phyloP scores from a whole-genome alignment of 2,888 invertebrate species.

The Heteropelma amictum region DNA sequence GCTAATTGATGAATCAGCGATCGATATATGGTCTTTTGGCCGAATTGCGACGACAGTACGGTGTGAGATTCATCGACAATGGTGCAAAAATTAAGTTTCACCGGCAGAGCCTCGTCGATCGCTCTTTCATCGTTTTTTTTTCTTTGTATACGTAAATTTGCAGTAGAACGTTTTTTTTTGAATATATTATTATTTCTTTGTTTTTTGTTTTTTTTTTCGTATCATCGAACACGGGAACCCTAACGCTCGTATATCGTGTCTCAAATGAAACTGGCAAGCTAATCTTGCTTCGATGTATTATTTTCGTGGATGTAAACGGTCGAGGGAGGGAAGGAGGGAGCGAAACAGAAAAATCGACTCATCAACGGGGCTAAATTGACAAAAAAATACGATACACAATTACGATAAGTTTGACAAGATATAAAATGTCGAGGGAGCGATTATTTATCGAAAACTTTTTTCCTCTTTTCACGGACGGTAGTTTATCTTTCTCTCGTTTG shows the following conservation, averaged over 20 bases:
- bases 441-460: slow-evolving; percentile 7
- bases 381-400: not conserved
- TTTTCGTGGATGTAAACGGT: slow-evolving; percentile 54
- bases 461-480: slow-evolving; percentile 28
- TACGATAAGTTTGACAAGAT: not conserved
- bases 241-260: slow-evolving; percentile 61
- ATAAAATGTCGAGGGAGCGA: too few relatives aligned
- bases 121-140: slow-evolving; percentile 64
- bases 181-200: slow-evolving; percentile 33
- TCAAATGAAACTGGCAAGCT: slow-evolving; percentile 61
- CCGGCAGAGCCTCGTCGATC: slow-evolving; percentile 45
- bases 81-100: too few relatives aligned
- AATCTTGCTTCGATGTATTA: slow-evolving; percentile 60
- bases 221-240: slow-evolving; percentile 61
- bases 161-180: slow-evolving; percentile 75
- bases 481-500: slow-evolving; percentile 32
- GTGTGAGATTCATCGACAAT: too few relatives aligned
- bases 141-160: slow-evolving; percentile 74
- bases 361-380: not conserved
- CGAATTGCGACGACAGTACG: too few relatives aligned
- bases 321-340: slow-evolving; percentile 42
- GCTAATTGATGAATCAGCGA: slow-evolving; percentile 70
- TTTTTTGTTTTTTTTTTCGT: slow-evolving; percentile 52
- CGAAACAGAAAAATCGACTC: not conserved
- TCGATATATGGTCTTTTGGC: too few relatives aligned